phyloP scores from a whole-genome alignment of 1,140 invertebrate genomes.

The Drosophila simulans region DNA sequence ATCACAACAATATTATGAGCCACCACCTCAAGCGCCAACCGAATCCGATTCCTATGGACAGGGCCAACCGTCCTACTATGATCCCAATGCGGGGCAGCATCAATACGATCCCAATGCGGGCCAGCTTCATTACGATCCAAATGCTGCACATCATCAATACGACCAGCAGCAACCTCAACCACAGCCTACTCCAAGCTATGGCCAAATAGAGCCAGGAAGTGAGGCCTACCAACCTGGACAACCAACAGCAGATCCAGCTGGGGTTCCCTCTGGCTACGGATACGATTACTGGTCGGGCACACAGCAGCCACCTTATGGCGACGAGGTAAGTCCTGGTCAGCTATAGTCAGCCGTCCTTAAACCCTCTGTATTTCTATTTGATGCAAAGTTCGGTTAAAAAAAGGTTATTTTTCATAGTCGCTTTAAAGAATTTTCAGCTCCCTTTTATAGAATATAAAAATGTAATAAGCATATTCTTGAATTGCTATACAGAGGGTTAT shows the following conservation, averaged over 20 bases:
- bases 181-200: conserved; percentile 11
- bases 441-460: background rate
- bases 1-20: conserved; percentile 57
- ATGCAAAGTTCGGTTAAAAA: no score
- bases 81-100: conserved; percentile 51
- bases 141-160: conserved; percentile 37
- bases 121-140: conserved; percentile 29
- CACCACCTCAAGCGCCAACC: conserved; percentile 25
- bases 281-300: conserved; percentile 66
- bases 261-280: conserved; percentile 14
- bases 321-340: conserved; percentile 54
- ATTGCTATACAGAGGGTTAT: conserved; percentile 6
- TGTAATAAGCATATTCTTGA: background rate
- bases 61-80: conserved; percentile 56
- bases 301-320: conserved; percentile 66
- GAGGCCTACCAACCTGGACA: conserved; percentile 25
- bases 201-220: conserved; percentile 20
- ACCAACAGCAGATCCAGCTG: conserved; percentile 4
- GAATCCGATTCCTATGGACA: conserved; percentile 41
- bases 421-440: background rate
- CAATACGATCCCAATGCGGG: conserved; percentile 38
- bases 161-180: conserved; percentile 11
- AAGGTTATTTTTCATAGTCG: no score
- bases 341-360: background rate
- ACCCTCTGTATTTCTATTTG: conserved; percentile 17